Evolutionary conservation across 2,888 invertebrate species (phyloP).

Genomic region (Tridacna gigas): DNA sequence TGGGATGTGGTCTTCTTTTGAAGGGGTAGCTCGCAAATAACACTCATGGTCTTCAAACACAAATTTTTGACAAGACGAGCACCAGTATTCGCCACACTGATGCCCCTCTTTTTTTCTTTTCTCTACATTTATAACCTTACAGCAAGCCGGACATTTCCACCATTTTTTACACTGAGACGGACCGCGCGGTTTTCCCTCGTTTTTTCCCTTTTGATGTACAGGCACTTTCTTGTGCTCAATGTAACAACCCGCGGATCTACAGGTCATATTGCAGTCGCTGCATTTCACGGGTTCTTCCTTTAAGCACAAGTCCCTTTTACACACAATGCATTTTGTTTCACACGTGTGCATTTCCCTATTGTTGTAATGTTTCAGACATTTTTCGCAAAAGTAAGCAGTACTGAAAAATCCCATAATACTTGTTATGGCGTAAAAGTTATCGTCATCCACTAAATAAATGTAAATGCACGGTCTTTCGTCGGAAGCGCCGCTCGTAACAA

Average conservation of each 20-base stretch:
- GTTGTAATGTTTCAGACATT: no score
- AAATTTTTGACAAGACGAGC: slow-evolving; percentile 25
- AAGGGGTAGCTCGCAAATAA: slow-evolving; percentile 31
- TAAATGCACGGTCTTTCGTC: slow-evolving; percentile 43
- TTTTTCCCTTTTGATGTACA: slow-evolving; percentile 21
- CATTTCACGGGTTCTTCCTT: slow-evolving; percentile 19
- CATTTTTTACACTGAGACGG: no score
- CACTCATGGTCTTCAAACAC: slow-evolving; percentile 34
- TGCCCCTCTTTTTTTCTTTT: no score
- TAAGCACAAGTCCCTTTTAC: not conserved
- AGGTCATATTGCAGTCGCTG: slow-evolving; percentile 36
- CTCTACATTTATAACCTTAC: no score
- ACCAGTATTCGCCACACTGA: no score
- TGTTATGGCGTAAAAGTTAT: slow-evolving; percentile 1
- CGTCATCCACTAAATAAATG: slow-evolving; percentile 43
- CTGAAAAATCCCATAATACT: slow-evolving; percentile 40
- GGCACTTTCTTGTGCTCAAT: slow-evolving; percentile 19
- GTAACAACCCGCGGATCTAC: slow-evolving; percentile 29
- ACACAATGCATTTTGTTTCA: no score
- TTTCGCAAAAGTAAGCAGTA: no score
- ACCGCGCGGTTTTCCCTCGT: no score
- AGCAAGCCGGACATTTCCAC: no score
- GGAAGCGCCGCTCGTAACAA: slow-evolving; percentile 21
- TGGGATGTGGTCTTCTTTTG: slow-evolving; percentile 11
- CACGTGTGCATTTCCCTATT: no score